Conservation (phyloP, 2,888 invertebrate genomes). For the Hymenopus coronatus region DNA sequence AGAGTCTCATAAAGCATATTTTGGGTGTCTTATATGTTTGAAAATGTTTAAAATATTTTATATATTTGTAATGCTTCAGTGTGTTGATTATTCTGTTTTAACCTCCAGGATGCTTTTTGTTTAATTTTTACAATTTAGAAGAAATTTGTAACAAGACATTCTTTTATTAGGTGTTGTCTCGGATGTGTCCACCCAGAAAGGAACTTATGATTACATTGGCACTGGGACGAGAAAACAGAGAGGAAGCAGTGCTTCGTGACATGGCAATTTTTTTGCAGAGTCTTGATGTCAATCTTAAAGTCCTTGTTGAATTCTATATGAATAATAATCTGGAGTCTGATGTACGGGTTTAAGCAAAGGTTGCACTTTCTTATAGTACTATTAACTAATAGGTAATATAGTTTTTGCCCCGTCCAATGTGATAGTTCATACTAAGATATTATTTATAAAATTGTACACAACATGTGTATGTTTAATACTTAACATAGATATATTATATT, state of each 20-base stretch:
- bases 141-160: constrained; percentile 1
- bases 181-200: constrained; percentile 60
- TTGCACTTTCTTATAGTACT: not conserved
- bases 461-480: not conserved
- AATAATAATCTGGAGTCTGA: constrained; percentile 55
- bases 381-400: not conserved
- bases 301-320: constrained; percentile 60
- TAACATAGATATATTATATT: not conserved
- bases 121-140: not conserved
- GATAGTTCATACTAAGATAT: not conserved
- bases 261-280: constrained; percentile 52
- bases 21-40: too few species aligned
- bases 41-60: too few species aligned
- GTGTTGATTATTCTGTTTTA: too few species aligned
- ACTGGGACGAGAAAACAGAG: constrained; percentile 44
- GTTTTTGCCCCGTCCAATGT: not conserved
- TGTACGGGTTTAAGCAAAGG: constrained; percentile 42
- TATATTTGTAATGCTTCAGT: too few species aligned
- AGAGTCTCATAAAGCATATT: too few species aligned
- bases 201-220: constrained; percentile 54
- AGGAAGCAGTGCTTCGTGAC: constrained; percentile 44
- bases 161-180: constrained; percentile 58
- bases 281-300: constrained; percentile 57
- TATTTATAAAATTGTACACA: not conserved
- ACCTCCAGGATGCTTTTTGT: too few species aligned